These are phyloP conservation scores for Decapterus maruadsi DNA, from an alignment of 2,797 vertebrate species.

Conservation along the genomic window DNA sequence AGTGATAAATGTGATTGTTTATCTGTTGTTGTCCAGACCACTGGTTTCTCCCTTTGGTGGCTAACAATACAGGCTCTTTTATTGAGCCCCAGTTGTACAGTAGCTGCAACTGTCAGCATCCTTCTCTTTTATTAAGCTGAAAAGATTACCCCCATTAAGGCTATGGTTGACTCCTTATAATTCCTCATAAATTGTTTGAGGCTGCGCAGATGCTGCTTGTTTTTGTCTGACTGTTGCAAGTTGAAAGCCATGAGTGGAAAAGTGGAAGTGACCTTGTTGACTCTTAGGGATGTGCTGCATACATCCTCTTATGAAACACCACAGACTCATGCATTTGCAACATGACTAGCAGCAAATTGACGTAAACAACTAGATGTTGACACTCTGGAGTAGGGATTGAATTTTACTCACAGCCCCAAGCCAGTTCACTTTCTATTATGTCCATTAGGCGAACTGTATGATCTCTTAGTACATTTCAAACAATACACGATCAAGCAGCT, in stretches of 20 bases:
- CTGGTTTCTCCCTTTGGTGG: background rate
- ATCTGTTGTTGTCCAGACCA: background rate
- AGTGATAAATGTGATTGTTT: background rate
- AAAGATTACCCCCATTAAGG: background rate
- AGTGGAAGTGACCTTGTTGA: conserved; percentile 87
- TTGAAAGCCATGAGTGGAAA: conserved; percentile 72
- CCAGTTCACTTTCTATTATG: background rate
- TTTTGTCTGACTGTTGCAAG: conserved; percentile 59
- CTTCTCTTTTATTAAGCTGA: background rate
- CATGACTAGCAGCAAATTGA: conserved; percentile 34
- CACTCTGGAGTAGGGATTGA: background rate
- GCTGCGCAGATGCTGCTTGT: conserved; percentile 18
- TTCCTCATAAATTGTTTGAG: conserved; percentile 2
- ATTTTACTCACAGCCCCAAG: background rate
- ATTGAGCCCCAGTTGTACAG: background rate
- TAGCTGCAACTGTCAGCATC: background rate
- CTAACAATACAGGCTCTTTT: background rate
- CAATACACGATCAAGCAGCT: background rate
- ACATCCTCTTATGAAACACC: conserved; percentile 84
- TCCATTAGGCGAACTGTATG: background rate
- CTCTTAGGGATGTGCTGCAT: conserved; percentile 76
- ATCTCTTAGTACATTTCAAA: background rate
- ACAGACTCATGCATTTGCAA: conserved; percentile 71
- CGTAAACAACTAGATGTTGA: conserved; percentile 62
- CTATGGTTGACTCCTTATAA: background rate